Evolutionary conservation across 2,797 vertebrate species (phyloP).

Genomic region (Gephyroberyx darwinii): DNA sequence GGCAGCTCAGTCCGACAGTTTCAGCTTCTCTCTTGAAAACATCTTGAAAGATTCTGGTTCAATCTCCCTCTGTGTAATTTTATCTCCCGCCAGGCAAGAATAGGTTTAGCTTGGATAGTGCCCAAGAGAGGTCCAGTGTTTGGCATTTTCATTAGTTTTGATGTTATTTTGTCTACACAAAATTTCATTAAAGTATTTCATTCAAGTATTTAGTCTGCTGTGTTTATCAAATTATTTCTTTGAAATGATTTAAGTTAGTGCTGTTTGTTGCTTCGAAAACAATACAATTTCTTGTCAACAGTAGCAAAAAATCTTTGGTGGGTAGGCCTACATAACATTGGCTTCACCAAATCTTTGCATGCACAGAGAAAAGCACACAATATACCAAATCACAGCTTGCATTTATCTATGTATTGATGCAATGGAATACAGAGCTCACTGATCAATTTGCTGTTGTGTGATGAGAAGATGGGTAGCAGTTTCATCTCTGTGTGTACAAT

Average conservation of each 20-base stretch:
- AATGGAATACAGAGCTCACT: no score
- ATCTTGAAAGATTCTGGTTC: constrained; percentile 68
- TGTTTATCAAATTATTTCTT: background rate
- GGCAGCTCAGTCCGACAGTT: constrained; percentile 65
- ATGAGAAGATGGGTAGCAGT: no score
- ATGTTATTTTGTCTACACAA: background rate
- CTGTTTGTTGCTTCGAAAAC: background rate
- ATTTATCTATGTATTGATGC: no score
- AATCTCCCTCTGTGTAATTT: constrained; percentile 52
- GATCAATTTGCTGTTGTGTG: no score
- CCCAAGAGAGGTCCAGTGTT: constrained; percentile 26
- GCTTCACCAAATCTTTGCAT: no score
- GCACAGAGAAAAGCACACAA: no score
- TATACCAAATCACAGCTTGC: no score
- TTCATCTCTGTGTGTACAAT: no score
- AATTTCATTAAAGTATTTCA: background rate
- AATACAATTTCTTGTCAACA: background rate
- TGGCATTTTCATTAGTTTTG: constrained; percentile 24
- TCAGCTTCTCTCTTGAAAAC: constrained; percentile 68
- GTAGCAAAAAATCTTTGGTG: no score
- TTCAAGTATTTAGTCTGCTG: constrained; percentile 4
- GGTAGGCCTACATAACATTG: no score
- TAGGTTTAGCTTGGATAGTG: constrained; percentile 20
- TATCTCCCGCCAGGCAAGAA: constrained; percentile 43
- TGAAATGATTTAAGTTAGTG: constrained; percentile 10